A percentile compares a stretch with the other conserved stretches of the same genome.
Evolutionary conservation across 2,888 invertebrate species (phyloP).

Genomic region (Sicus ferrugineus): DNA sequence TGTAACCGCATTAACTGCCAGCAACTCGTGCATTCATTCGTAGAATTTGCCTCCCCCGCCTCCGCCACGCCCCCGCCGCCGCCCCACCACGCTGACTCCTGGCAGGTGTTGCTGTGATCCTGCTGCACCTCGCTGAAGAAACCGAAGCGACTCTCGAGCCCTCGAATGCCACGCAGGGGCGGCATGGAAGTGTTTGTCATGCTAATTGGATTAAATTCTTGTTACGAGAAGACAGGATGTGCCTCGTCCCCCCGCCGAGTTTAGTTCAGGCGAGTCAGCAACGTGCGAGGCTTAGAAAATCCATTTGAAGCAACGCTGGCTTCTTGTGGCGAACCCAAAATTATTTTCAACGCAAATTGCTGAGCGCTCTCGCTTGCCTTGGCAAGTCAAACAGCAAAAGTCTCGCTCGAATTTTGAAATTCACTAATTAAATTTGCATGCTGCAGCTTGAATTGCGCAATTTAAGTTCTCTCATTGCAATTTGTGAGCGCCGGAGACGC

Average conservation of each 20-base stretch:
- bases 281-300: no score
- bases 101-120: neutral
- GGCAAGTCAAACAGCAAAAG: conserved; percentile 17
- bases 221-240: neutral
- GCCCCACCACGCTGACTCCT: neutral
- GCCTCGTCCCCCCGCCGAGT: neutral
- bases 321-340: neutral
- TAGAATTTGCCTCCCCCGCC: neutral
- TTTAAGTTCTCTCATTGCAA: conserved; percentile 5
- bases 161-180: conserved; percentile 9
- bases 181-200: conserved; percentile 21
- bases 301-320: neutral
- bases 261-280: neutral
- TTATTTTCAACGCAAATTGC: neutral
- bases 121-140: neutral
- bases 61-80: neutral
- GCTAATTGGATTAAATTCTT: conserved; percentile 30
- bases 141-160: conserved; percentile 11
- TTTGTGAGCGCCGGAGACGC: no score
- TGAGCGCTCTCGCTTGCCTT: neutral
- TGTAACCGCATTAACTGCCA: neutral
- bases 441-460: neutral
- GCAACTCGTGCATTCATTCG: conserved; percentile 17
- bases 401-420: neutral
- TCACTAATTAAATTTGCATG: neutral